Evolutionary conservation across 2,797 vertebrate species (phyloP).

Genomic region (Chaetophractus vellerosus): DNA sequence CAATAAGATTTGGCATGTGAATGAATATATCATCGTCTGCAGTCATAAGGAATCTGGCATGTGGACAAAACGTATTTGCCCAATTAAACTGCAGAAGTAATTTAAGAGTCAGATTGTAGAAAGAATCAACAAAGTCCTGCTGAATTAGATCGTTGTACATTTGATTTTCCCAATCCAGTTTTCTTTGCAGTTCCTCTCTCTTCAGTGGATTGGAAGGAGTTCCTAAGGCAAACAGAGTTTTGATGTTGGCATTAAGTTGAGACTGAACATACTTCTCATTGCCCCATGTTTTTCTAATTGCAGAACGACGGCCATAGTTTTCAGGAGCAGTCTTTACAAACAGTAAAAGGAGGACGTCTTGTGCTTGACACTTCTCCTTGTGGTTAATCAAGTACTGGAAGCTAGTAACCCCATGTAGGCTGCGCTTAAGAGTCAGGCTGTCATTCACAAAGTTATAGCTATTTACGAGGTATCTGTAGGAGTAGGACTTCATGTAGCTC

Average conservation of each 20-base stretch:
- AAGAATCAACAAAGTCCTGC: slow-evolving; percentile 96
- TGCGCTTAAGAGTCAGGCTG: slow-evolving; percentile 90
- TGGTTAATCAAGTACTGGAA: slow-evolving; percentile 95
- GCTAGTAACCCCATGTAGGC: slow-evolving; percentile 83
- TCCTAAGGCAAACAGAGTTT: slow-evolving; percentile 94
- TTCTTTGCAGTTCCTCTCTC: slow-evolving; percentile 86
- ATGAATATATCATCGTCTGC: slow-evolving; percentile 97
- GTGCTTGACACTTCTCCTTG: slow-evolving; percentile 91
- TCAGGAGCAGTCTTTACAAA: slow-evolving; percentile 96
- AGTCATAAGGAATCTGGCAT: slow-evolving; percentile 96
- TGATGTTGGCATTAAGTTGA: slow-evolving; percentile 91
- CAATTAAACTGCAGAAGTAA: slow-evolving; percentile 96
- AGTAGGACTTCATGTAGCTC: slow-evolving; percentile 94
- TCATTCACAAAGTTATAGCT: slow-evolving; percentile 95
- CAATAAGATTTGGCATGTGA: slow-evolving; percentile 95
- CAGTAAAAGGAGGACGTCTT: slow-evolving; percentile 94
- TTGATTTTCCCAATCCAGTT: slow-evolving; percentile 91
- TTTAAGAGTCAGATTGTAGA: slow-evolving; percentile 96
- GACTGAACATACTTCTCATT: slow-evolving; percentile 91
- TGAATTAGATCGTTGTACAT: slow-evolving; percentile 93
- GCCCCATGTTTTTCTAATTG: slow-evolving; percentile 96
- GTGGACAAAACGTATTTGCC: slow-evolving; percentile 93
- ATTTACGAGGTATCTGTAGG: slow-evolving; percentile 96
- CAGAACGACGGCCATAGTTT: slow-evolving; percentile 91
- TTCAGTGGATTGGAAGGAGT: slow-evolving; percentile 74